A percentile compares a stretch with the other conserved stretches of the same genome.
These are phyloP conservation scores for Aricia agestis DNA, from an alignment of 1,140 invertebrate genomes.

Conservation along the genomic window DNA sequence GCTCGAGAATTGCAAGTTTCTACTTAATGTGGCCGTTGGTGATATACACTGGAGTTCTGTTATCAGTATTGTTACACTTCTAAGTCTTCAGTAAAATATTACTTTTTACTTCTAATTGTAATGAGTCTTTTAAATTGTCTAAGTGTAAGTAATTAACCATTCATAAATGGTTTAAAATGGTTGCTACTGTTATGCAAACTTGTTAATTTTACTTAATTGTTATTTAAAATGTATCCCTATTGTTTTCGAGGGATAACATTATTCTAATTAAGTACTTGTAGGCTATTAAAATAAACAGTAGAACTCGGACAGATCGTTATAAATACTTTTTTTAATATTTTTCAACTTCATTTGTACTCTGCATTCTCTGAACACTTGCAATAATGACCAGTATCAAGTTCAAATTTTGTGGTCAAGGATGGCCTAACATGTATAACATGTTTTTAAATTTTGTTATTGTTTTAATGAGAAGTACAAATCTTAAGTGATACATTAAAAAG, in stretches of 20 bases:
- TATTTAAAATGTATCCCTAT: background rate
- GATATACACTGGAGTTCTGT: background rate
- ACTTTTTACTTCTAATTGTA: background rate
- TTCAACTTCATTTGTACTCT: background rate
- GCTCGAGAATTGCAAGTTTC: background rate
- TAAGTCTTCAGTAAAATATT: constrained; percentile 12
- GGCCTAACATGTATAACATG: background rate
- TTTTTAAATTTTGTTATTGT: background rate
- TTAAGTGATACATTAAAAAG: background rate
- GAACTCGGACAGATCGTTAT: background rate
- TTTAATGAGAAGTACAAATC: background rate
- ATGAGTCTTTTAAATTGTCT: background rate
- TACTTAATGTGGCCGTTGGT: background rate
- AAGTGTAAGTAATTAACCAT: background rate
- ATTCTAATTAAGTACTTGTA: background rate
- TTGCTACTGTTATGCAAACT: background rate
- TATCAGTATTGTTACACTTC: constrained; percentile 16
- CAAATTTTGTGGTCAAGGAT: constrained; percentile 8
- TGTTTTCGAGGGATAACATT: background rate
- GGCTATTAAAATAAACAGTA: background rate
- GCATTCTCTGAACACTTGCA: background rate
- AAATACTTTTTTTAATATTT: background rate
- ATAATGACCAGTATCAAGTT: background rate
- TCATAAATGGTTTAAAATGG: constrained; percentile 6
- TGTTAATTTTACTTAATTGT: constrained; percentile 12